Percentiles rank a stretch among this genome's conserved stretches.
Evolutionary conservation across 2,888 invertebrate species (phyloP).

Genomic region (Octonoba sinensis): DNA sequence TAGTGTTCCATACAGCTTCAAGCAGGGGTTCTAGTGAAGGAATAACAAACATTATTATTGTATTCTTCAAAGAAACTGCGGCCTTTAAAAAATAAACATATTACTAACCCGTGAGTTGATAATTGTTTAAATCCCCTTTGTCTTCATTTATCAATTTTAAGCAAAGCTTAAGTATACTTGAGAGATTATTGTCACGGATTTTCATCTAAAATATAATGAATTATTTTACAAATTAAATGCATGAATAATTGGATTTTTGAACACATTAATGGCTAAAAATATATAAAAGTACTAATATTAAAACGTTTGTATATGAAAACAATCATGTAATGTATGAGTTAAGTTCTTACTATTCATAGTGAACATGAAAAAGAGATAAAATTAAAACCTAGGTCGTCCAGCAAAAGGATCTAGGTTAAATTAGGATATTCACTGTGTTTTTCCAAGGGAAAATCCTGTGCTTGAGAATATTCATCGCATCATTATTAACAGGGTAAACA

Average conservation of each 20-base stretch:
- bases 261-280: background rate
- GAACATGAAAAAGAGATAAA: too few relatives aligned
- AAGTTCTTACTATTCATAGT: too few relatives aligned
- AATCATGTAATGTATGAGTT: too few relatives aligned
- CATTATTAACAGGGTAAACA: too few relatives aligned
- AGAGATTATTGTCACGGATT: constrained; percentile 36
- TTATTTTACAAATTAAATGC: background rate
- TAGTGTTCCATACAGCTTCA: constrained; percentile 19
- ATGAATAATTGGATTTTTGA: background rate
- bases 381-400: too few relatives aligned
- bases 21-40: constrained; percentile 18
- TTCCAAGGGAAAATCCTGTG: too few relatives aligned
- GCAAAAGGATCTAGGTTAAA: too few relatives aligned
- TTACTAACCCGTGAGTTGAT: constrained; percentile 30
- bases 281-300: too few relatives aligned
- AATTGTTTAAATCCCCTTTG: constrained; percentile 18
- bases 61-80: background rate
- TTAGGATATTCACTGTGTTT: too few relatives aligned
- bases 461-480: too few relatives aligned
- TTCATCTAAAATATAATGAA: constrained; percentile 54
- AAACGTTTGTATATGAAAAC: too few relatives aligned
- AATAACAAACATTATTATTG: background rate
- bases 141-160: constrained; percentile 23
- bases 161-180: constrained; percentile 15
- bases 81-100: constrained; percentile 6